A percentile compares a stretch with the other conserved stretches of the same genome.
These are phyloP conservation scores for Sarcophaga peregrina DNA, from an alignment of 1,140 invertebrate species.

Conservation along the genomic window DNA sequence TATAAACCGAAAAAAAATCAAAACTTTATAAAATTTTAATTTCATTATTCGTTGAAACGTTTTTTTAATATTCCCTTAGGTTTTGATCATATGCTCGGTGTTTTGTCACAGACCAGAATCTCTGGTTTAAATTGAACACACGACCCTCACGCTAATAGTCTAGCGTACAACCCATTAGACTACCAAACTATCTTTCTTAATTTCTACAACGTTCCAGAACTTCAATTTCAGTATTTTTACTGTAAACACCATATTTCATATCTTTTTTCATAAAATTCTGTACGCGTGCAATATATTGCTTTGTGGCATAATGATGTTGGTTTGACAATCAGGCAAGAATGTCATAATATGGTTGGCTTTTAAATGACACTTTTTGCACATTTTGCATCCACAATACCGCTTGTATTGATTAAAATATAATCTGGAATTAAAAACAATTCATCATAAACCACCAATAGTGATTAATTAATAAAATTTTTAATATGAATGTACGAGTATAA, in stretches of 20 bases:
- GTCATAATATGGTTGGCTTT: background rate
- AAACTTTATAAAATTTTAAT: no score
- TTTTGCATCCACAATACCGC: background rate
- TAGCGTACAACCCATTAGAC: no score
- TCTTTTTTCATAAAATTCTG: no score
- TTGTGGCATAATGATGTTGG: background rate
- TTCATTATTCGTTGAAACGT: no score
- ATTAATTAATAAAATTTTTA: slow-evolving; percentile 35
- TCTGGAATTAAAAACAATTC: slow-evolving; percentile 3
- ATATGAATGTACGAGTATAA: background rate
- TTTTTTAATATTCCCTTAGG: no score
- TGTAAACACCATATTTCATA: background rate
- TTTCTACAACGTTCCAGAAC: background rate
- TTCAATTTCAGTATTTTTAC: background rate
- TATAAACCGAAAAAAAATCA: no score
- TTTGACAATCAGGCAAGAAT: background rate
- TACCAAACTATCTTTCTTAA: no score
- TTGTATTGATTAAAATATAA: background rate
- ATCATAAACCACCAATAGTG: slow-evolving; percentile 36
- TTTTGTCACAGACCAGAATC: no score
- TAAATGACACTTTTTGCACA: background rate
- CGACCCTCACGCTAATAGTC: no score
- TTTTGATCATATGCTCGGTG: no score
- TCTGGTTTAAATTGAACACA: no score
- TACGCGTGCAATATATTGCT: background rate